Conservation (phyloP, 2,113 vertebrate species). For the Plecturocebus donacophilus region DNA sequence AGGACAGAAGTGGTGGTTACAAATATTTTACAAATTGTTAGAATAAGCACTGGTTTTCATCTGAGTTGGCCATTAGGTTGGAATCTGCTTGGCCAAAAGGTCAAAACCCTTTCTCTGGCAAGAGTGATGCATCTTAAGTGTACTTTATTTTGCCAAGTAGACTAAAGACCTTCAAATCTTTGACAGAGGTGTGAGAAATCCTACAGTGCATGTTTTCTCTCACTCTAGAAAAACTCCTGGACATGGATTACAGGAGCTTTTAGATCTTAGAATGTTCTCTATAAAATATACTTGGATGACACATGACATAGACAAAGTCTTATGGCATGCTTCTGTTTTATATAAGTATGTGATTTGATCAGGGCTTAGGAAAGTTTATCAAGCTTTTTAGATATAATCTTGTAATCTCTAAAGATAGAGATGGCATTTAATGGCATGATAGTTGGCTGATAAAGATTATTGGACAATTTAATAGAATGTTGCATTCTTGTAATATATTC, state of each 20-base stretch:
- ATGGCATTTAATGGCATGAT: not conserved
- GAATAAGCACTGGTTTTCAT: constrained; percentile 34
- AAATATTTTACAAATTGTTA: constrained; percentile 32
- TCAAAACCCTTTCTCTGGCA: constrained; percentile 25
- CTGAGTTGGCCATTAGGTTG: constrained; percentile 37
- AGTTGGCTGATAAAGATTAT: not conserved
- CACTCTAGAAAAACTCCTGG: not conserved
- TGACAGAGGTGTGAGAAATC: not conserved
- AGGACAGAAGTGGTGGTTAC: constrained; percentile 10
- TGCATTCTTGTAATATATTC: not conserved
- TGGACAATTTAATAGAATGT: not conserved
- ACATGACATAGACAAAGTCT: not conserved
- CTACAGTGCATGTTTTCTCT: not conserved
- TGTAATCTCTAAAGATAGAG: not conserved
- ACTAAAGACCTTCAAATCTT: constrained; percentile 7
- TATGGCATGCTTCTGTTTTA: not conserved
- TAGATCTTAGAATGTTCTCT: not conserved
- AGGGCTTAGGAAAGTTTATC: not conserved
- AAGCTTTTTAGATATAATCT: not conserved
- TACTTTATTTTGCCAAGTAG: constrained; percentile 26
- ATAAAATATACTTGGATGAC: not conserved
- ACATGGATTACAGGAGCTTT: not conserved
- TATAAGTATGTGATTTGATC: not conserved
- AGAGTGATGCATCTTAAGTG: not conserved
- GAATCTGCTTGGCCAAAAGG: not conserved